Conservation (phyloP, 2,113 vertebrate genomes). For the Paratilapia polleni region DNA sequence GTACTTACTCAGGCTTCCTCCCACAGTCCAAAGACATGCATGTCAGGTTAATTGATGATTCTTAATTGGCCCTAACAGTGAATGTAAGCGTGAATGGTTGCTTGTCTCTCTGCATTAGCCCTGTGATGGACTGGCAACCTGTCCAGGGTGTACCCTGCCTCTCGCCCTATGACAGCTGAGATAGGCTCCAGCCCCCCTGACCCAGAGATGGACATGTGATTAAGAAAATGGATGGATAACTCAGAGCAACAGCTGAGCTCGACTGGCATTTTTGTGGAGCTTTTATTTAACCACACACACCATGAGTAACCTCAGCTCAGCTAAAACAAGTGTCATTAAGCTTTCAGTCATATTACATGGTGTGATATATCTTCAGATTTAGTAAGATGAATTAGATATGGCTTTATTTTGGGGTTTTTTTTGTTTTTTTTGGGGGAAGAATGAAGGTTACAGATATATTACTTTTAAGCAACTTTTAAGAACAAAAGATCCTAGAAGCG, state of each 20-base stretch:
- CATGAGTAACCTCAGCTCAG: not conserved
- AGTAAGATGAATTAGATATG: not conserved
- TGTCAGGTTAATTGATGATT: not conserved
- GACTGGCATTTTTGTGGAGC: not conserved
- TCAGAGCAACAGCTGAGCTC: not conserved
- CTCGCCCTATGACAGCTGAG: no score
- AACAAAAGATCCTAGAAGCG: no score
- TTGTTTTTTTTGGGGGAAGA: not conserved
- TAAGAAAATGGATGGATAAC: not conserved
- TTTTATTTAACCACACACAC: not conserved
- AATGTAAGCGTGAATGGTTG: not conserved
- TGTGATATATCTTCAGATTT: fast-evolving
- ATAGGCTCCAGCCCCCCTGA: not conserved
- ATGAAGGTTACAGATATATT: not conserved
- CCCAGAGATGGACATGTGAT: not conserved
- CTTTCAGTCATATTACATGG: not conserved
- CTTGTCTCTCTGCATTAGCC: no score
- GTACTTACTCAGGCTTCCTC: not conserved
- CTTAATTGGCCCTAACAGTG: no score
- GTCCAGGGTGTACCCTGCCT: not conserved
- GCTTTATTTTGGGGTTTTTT: no score
- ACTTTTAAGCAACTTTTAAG: no score
- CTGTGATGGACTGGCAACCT: no score
- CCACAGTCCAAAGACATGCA: not conserved
- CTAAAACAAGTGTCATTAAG: not conserved